phyloP scores from a whole-genome alignment of 2,888 invertebrate species.

The Spilosoma lubricipeda region DNA sequence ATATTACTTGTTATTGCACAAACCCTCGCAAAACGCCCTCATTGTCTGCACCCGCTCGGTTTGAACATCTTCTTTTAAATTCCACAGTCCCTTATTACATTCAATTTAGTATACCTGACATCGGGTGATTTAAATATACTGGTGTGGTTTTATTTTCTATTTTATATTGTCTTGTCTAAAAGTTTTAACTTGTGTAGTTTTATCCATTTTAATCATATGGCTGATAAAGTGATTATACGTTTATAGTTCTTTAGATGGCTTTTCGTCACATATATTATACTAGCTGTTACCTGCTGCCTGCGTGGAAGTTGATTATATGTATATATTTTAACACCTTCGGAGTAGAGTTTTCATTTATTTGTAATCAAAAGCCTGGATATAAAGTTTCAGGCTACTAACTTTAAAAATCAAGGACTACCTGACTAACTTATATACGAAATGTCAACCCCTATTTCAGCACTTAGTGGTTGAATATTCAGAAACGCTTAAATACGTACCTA shows the following conservation, averaged over 20 bases:
- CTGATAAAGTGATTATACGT: too few species aligned
- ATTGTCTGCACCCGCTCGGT: slow-evolving; percentile 14
- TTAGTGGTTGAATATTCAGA: too few species aligned
- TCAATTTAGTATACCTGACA: not conserved
- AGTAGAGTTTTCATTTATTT: too few species aligned
- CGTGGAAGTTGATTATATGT: too few species aligned
- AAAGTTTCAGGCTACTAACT: too few species aligned
- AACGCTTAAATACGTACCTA: too few species aligned
- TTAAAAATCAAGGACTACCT: too few species aligned
- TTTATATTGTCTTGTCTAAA: not conserved
- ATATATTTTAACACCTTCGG: too few species aligned
- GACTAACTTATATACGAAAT: too few species aligned
- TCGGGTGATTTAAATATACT: not conserved
- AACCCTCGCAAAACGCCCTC: slow-evolving; percentile 6
- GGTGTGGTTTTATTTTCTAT: not conserved
- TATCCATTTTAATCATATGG: not conserved
- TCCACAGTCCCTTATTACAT: slow-evolving; percentile 10
- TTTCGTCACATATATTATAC: not conserved
- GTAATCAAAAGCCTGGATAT: too few species aligned
- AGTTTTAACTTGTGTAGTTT: not conserved
- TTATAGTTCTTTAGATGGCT: not conserved
- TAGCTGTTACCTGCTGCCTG: too few species aligned
- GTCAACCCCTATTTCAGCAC: too few species aligned
- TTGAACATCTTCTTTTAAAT: slow-evolving; percentile 16
- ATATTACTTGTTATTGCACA: slow-evolving; percentile 42